These are phyloP conservation scores for Saguinus midas DNA, from an alignment of 2,113 vertebrate species.

Conservation along the genomic window DNA sequence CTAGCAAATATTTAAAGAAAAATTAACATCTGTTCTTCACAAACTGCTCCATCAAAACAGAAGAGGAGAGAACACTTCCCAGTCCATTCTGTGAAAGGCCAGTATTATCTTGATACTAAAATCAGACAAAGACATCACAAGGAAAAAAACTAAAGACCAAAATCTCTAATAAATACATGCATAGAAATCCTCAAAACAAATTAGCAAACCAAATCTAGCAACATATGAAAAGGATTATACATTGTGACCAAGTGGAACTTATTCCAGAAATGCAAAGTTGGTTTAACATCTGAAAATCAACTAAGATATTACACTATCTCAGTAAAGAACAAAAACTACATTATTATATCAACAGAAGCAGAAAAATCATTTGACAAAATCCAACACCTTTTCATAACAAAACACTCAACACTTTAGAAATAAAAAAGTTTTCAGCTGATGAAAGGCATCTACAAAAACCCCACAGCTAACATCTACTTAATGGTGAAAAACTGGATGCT, in stretches of 20 bases:
- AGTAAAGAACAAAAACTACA: neutral
- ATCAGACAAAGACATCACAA: neutral
- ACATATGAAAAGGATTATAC: neutral
- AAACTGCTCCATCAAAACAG: neutral
- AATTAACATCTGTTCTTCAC: neutral
- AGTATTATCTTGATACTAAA: neutral
- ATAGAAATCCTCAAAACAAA: neutral
- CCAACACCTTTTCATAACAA: neutral
- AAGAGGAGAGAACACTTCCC: neutral
- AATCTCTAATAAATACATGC: neutral
- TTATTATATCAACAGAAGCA: neutral
- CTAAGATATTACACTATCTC: neutral
- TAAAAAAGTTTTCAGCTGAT: neutral
- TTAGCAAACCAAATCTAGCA: neutral
- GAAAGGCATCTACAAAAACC: neutral
- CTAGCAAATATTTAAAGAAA: neutral
- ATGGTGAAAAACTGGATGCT: neutral
- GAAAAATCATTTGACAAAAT: slow-evolving; percentile 16
- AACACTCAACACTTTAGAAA: neutral
- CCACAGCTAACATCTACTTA: neutral
- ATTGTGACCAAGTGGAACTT: neutral
- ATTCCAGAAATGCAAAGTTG: neutral
- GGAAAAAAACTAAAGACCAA: neutral
- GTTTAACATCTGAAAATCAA: neutral
- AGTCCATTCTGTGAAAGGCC: neutral